These are phyloP conservation scores for Diabrotica virgifera DNA, from an alignment of 1,140 invertebrate species.

Conservation along the genomic window DNA sequence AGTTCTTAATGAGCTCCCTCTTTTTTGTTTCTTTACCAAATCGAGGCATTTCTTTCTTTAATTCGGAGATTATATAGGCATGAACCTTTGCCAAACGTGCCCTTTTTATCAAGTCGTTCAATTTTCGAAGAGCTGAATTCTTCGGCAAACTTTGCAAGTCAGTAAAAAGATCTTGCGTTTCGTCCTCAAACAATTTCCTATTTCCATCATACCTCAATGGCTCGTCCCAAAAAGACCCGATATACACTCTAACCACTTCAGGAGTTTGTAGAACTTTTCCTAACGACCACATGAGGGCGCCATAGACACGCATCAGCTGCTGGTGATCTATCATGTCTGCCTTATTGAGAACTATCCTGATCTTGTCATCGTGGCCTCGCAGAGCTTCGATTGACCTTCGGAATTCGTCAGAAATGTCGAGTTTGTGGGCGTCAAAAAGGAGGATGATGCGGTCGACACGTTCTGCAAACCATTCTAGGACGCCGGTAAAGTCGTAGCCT, in stretches of 20 bases:
- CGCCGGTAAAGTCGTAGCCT: slow-evolving; percentile 74
- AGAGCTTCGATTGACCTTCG: slow-evolving; percentile 63
- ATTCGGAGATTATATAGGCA: slow-evolving; percentile 82
- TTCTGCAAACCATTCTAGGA: slow-evolving; percentile 75
- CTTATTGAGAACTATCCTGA: slow-evolving; percentile 71
- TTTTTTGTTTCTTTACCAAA: slow-evolving; percentile 79
- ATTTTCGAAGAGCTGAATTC: slow-evolving; percentile 72
- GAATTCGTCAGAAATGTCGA: slow-evolving; percentile 76
- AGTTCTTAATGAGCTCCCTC: slow-evolving; percentile 79
- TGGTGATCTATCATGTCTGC: slow-evolving; percentile 74
- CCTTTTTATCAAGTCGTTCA: slow-evolving; percentile 79
- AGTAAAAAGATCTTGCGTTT: slow-evolving; percentile 72
- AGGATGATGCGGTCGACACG: slow-evolving; percentile 71
- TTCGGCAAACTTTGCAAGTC: slow-evolving; percentile 71
- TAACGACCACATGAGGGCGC: slow-evolving; percentile 79
- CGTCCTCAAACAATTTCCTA: slow-evolving; percentile 67
- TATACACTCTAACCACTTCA: slow-evolving; percentile 76
- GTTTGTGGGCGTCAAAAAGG: slow-evolving; percentile 73
- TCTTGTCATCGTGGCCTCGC: slow-evolving; percentile 68
- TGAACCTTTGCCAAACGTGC: slow-evolving; percentile 78
- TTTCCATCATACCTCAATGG: slow-evolving; percentile 62
- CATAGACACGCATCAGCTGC: slow-evolving; percentile 73
- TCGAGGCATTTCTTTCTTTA: slow-evolving; percentile 53
- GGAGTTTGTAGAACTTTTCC: slow-evolving; percentile 72
- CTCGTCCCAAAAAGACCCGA: slow-evolving; percentile 80